A percentile compares a stretch with the other conserved stretches of the same genome.
Evolutionary conservation across 2,113 vertebrate species (phyloP).

Genomic region (Eurystomus gularis): DNA sequence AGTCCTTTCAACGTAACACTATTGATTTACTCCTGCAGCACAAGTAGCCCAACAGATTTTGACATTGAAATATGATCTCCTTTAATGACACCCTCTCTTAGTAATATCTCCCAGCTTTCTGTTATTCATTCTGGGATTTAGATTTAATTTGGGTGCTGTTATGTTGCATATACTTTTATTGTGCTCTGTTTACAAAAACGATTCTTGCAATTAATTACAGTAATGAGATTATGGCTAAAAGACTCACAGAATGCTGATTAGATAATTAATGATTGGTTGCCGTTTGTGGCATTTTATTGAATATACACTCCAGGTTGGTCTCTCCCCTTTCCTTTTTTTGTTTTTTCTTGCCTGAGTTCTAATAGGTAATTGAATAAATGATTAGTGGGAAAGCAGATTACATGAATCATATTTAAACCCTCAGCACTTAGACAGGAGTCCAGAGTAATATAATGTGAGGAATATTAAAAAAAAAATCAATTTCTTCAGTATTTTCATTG

Average conservation of each 20-base stretch:
- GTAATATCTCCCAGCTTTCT: slow-evolving; percentile 38
- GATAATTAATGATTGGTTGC: slow-evolving; percentile 51
- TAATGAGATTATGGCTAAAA: slow-evolving; percentile 46
- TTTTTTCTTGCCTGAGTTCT: slow-evolving; percentile 32
- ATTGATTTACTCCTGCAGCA: slow-evolving; percentile 51
- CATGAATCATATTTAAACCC: slow-evolving; percentile 64
- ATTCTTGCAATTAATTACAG: slow-evolving; percentile 60
- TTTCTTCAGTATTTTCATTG: slow-evolving; percentile 53
- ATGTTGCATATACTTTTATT: slow-evolving; percentile 52
- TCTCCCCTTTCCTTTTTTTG: slow-evolving; percentile 40
- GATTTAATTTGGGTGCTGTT: slow-evolving; percentile 64
- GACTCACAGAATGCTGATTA: slow-evolving; percentile 49
- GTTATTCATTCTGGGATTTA: slow-evolving; percentile 57
- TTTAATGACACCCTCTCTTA: background rate
- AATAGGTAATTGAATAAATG: slow-evolving; percentile 66
- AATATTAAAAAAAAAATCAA: background rate
- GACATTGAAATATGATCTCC: slow-evolving; percentile 58
- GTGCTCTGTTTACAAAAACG: slow-evolving; percentile 42
- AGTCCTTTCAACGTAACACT: slow-evolving; percentile 24
- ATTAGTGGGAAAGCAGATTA: slow-evolving; percentile 58
- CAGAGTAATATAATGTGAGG: background rate
- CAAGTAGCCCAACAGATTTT: slow-evolving; percentile 33
- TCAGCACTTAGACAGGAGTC: slow-evolving; percentile 21
- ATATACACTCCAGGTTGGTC: background rate
- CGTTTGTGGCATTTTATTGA: slow-evolving; percentile 38